Evolutionary conservation across 1,140 invertebrate species (phyloP).

Genomic region (Pogonognathellus flavescens): DNA sequence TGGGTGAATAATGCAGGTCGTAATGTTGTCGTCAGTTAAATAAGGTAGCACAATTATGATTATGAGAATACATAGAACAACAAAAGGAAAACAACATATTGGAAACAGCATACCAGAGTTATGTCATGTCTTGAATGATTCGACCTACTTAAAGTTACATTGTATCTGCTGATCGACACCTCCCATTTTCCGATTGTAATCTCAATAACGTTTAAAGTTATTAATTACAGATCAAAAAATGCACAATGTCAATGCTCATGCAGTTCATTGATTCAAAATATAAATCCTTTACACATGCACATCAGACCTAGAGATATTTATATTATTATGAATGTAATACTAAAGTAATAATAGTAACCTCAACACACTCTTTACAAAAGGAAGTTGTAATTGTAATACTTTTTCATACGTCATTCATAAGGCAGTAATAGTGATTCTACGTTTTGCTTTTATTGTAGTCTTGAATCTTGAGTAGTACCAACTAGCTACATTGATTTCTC

Average conservation of each 20-base stretch:
- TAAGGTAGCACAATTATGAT: neutral
- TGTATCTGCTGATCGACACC: slow-evolving; percentile 16
- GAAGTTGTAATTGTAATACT: too few species aligned
- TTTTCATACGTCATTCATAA: too few species aligned
- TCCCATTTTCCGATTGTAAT: slow-evolving; percentile 26
- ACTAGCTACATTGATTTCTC: too few species aligned
- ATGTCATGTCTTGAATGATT: neutral
- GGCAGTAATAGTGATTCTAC: too few species aligned
- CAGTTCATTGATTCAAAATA: too few species aligned
- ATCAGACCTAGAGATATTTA: too few species aligned
- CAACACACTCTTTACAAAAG: too few species aligned
- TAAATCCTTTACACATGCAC: too few species aligned
- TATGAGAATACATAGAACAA: neutral
- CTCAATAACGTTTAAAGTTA: slow-evolving; percentile 11
- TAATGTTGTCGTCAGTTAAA: neutral
- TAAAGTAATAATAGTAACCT: too few species aligned
- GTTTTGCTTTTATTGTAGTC: too few species aligned
- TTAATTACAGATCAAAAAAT: slow-evolving; percentile 16
- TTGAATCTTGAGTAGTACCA: too few species aligned
- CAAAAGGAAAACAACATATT: neutral
- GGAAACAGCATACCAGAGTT: neutral
- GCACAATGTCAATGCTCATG: slow-evolving; percentile 34
- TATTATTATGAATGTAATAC: too few species aligned
- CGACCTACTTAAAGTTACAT: slow-evolving; percentile 26
- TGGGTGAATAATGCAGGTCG: neutral